Evolutionary conservation across 35 echinoderm and acorn worm genomes (phyloP).

Genomic region (Heliocidaris erythrogramma): DNA sequence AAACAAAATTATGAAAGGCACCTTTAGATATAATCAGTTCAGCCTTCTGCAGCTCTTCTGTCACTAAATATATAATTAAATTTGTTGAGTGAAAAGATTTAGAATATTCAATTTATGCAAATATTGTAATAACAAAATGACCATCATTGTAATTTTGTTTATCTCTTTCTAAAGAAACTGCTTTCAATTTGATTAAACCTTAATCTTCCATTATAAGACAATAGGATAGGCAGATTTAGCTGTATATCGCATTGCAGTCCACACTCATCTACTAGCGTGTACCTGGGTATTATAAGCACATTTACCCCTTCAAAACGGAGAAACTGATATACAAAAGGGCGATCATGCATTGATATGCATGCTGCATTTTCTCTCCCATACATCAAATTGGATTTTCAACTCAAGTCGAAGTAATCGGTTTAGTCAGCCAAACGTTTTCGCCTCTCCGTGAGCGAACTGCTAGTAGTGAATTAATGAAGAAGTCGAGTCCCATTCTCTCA

Average conservation of each 20-base stretch:
- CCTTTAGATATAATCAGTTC: not conserved
- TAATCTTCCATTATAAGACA: not conserved
- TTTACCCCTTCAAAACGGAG: not conserved
- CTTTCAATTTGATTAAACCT: not conserved
- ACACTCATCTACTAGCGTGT: not conserved
- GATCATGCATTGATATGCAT: not conserved
- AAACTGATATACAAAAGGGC: not conserved
- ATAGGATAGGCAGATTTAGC: not conserved
- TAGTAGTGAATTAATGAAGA: constrained; percentile 30
- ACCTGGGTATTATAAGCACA: not conserved
- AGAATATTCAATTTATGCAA: not conserved
- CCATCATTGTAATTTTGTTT: not conserved
- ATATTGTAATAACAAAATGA: not conserved
- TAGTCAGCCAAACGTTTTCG: constrained; percentile 26
- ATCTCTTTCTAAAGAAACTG: not conserved
- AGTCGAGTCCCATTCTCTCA: constrained; percentile 29
- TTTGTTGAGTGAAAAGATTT: not conserved
- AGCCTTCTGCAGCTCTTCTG: not conserved
- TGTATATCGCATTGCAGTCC: not conserved
- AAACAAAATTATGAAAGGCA: not conserved
- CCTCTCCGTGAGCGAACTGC: not conserved
- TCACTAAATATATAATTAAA: not conserved
- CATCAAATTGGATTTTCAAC: constrained; percentile 37
- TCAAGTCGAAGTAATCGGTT: constrained; percentile 26
- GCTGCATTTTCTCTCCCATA: constrained; percentile 1